Evolutionary conservation across 2,888 invertebrate genomes (phyloP), one percentile per base, ranked within the genome.

Genomic region (Ormyrus labotus): DNA sequence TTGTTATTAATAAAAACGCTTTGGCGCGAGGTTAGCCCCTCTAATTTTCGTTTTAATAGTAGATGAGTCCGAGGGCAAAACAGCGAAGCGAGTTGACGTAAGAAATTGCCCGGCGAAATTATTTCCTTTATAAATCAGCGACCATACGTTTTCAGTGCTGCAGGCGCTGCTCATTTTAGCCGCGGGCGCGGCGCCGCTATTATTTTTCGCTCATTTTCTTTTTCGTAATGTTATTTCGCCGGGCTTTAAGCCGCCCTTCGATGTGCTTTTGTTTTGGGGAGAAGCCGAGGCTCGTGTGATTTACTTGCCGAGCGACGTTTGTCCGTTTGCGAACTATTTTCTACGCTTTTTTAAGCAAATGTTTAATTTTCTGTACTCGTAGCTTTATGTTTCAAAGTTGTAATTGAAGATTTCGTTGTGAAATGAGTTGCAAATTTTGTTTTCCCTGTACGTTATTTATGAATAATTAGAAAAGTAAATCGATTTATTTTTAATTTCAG

Each of bases 91-190:
- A 51, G 78, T 82, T 76, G 82, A 83, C 81, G 83, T 88, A 87
- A 88, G 88, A 86, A 88, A 89, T 88, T 87, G 87, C 89, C 74
- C 76, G 82, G 84, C 84, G 85, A 87, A 89, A 89, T 89, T 88
- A 89, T 89, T 89, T 87, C 88, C 88, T 87, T 88, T 88, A 89
- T 89, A 89, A 89, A 89, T 89, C 89, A 89, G 87, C 86, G 82
- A 86, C 87, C 87, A 89, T 89, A 88, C 86, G 87, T 89, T 78
- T 88, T 84, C 85, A 85, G 84, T 83, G 34, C 34, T 34, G 34
- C 63, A 47, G 19, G 73, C 58, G 51, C 64, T 48, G 67, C 71
- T 78, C 75, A 75, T 78, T 78, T 78, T 73, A 34, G 53, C 51
- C 68, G 45, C 55, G 19, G 55, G n/a, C 61, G 9, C 9, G 34